Conservation (phyloP, 2,113 vertebrate species). For the Corynorhinus townsendii region DNA sequence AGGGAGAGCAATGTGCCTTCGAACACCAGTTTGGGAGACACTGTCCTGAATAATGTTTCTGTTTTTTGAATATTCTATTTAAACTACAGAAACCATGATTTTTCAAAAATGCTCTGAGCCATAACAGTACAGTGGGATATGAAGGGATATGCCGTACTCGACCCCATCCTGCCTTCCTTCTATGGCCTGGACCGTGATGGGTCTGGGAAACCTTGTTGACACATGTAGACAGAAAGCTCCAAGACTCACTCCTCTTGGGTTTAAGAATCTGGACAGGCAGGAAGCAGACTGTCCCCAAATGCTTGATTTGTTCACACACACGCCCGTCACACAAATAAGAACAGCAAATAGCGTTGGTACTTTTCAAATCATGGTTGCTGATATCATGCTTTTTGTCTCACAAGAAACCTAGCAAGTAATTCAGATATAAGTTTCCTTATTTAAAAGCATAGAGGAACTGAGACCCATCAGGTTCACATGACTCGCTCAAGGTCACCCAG, state of each 20-base stretch:
- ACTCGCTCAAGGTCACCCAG: background rate
- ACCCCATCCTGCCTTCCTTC: fast-evolving
- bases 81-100: background rate
- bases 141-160: background rate
- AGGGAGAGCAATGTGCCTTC: background rate
- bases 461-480: background rate
- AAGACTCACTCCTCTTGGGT: background rate
- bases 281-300: background rate
- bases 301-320: background rate
- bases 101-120: background rate
- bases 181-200: fast-evolving
- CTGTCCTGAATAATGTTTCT: background rate
- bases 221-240: background rate
- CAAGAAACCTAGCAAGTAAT: background rate
- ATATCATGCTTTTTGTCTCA: background rate
- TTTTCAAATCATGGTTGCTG: background rate
- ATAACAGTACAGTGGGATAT: fast-evolving
- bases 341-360: background rate
- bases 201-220: fast-evolving
- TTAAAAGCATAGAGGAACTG: background rate
- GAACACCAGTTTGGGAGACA: background rate
- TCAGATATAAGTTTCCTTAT: background rate
- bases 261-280: background rate
- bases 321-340: background rate
- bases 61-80: background rate